A percentile compares a stretch with the other conserved stretches of the same genome.
These are phyloP conservation scores for Globia sparganii DNA, from an alignment of 2,888 invertebrate genomes.

Conservation along the genomic window DNA sequence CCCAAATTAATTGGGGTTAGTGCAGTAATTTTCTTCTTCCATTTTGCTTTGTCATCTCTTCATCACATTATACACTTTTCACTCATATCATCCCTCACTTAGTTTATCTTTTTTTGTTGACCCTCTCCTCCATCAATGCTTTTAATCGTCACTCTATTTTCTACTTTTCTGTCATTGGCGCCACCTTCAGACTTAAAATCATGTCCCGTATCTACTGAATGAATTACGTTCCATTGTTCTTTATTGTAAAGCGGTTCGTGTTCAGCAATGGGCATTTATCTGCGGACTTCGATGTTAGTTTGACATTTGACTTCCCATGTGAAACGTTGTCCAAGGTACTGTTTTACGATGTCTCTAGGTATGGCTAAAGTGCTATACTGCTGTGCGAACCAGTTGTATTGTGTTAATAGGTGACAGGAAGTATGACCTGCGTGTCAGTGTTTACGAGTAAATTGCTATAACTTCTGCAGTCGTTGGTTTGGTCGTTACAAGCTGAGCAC, in stretches of 20 bases:
- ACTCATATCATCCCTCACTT: not conserved
- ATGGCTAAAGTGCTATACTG: conserved; percentile 6
- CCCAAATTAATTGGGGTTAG: not conserved
- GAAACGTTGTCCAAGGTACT: conserved; percentile 19
- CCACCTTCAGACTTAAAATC: not conserved
- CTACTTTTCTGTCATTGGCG: not conserved
- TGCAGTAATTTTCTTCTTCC: not conserved
- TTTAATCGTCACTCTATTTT: conserved; percentile 1
- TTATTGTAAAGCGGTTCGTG: conserved; percentile 1
- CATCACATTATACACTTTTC: no score
- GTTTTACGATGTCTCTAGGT: conserved; percentile 34
- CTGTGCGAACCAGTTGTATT: conserved; percentile 15
- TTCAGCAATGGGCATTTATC: not conserved
- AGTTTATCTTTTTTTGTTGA: no score
- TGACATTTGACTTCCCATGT: conserved; percentile 41
- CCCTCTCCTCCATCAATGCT: not conserved
- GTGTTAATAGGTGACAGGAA: conserved; percentile 26
- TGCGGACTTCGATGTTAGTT: conserved; percentile 15
- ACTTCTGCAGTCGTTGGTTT: not conserved
- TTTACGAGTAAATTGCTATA: conserved; percentile 2
- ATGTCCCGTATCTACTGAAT: not conserved
- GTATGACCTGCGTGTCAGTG: conserved; percentile 7
- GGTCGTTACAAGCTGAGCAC: not conserved
- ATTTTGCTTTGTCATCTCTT: not conserved
- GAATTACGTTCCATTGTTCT: not conserved